Evolutionary conservation across 2,797 vertebrate genomes (phyloP).

Genomic region (Bucorvus abyssinicus): DNA sequence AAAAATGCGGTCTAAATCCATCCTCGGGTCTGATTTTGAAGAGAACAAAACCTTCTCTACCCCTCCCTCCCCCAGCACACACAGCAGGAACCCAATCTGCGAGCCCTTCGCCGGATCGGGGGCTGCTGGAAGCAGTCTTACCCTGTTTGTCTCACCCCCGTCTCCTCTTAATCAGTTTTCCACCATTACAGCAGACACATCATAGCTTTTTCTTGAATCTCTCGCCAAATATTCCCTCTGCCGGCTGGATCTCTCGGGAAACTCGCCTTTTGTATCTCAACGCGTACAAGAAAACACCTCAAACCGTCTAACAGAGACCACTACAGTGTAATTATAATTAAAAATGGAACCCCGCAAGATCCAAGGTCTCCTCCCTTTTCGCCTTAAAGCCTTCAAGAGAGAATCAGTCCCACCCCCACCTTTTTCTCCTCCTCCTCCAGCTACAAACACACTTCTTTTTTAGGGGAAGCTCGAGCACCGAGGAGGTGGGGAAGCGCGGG

Average conservation of each 20-base stretch:
- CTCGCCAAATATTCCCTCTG: constrained; percentile 20
- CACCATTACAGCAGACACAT: constrained; percentile 63
- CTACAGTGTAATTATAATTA: constrained; percentile 23
- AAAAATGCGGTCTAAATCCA: not conserved
- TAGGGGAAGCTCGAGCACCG: constrained; percentile 36
- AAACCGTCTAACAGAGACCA: not conserved
- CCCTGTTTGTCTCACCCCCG: constrained; percentile 56
- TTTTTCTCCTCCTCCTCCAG: constrained; percentile 44
- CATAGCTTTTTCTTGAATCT: not conserved
- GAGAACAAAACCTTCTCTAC: not conserved
- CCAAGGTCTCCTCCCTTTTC: constrained; percentile 52
- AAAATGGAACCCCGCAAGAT: constrained; percentile 66
- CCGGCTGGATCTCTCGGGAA: not conserved
- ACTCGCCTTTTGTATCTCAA: not conserved
- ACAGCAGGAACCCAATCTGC: not conserved
- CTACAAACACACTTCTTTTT: constrained; percentile 60
- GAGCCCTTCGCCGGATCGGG: not conserved
- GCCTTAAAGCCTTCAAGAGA: constrained; percentile 33
- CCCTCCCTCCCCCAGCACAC: not conserved
- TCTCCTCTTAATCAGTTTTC: constrained; percentile 60
- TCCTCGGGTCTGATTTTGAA: not conserved
- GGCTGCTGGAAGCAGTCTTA: constrained; percentile 32
- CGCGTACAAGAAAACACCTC: not conserved
- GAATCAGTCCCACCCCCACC: constrained; percentile 35
- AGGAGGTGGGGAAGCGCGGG: constrained; percentile 36